Base-by-base conservation (phyloP, 2,797 vertebrate genomes). In the Telmatherina bonti region DNA sequence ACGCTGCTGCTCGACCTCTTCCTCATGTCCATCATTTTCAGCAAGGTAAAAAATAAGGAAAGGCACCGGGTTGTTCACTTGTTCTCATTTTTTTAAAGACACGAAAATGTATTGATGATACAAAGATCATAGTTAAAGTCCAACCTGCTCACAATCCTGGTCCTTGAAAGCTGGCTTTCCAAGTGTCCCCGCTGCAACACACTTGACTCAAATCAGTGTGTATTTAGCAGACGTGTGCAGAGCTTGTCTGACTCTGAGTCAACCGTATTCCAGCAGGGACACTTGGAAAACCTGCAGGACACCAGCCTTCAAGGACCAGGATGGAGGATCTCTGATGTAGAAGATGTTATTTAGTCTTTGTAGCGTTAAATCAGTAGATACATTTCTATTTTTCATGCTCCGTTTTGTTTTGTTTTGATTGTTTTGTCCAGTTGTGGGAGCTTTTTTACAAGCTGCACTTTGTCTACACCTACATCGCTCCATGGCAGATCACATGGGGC, bases 401-500 rank as follows among this genome's bases (percentile, higher is more conserved):
- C n/a, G 65, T 31, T 30, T 54, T 67, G 7, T 35, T 57, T n/a
- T 59, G 69, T 64, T 31, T 43, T 12, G n/a, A n/a, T 11, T 15
- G 62, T 66, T 49, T 20, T 16, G 29, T 53, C 38, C 81, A 99
- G 97, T 90, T 99, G 85, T 98, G 98, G 97, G 97, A 99, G 89
- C 94, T 99, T 65, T 96, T 99, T 86, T 97, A 97, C 92, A 99
- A 99, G 87, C 78, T 99, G 89, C 96, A 96, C 88, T 99, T 99
- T 85, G 97, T 99, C 71, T 99, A 98, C 90, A 98, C 98, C 78
- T 99, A 99, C 83, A 97, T 99, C 52, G 98, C 98, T 67, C 98
- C 98, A 0, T 99, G 97, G 97, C 98, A 99, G 84, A 99, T 99
- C 89, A 99, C 98, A 0, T 99, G 98, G 98, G 98, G 98, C 57